Evolutionary conservation across 2,113 vertebrate species (phyloP), one percentile per base, ranked within the genome.

Genomic region (human): DNA sequence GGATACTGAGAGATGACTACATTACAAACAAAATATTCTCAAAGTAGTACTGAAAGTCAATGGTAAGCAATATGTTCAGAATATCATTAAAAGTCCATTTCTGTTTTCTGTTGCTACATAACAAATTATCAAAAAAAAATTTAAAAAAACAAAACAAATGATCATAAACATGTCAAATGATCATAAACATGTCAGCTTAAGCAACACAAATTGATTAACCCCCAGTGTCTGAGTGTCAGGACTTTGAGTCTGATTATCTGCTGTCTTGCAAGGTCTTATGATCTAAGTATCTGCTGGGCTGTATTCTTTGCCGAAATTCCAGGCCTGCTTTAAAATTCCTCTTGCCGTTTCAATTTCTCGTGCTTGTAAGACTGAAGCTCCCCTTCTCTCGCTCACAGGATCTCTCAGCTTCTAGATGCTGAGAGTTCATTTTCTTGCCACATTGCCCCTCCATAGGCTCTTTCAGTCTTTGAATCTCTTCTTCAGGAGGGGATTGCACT

Each of bases 381-480:
- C 16, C 23, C 55, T 25, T 90, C 8, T 72, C 14, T 27, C 38
- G 12, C 25, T 35, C 35, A 35, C 9, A 52, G 30, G n/a, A 8
- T 50, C 16, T 9, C 25, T 80, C 30, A 43, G 1, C 17, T 32
- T 5, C 32, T 55, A 45, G 8, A 96, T 38, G 25, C 25, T 0
- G 4, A 27, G 14, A 10, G 14, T 70, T 18, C 5, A 72, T 1
- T 16, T 68, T 1, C 30, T 9, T n/a, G 16, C 48, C 52, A 38
- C 13, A 9, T 30, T 30, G 5, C 1, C 8, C 3, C 3, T 38
- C 22, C 7, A 4, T 32, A n/a, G 30, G 2, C 10, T 45, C 1
- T 75, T 40, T 84, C 14, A 55, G 11, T 6, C 40, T 57, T 23
- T 66, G 43, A 66, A 35, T 79, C 48, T 95, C 22, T 40, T 80